Evolutionary conservation across 2,888 invertebrate species (phyloP), one percentile per base, ranked within the genome.

Genomic region (Mythimna vitellina): DNA sequence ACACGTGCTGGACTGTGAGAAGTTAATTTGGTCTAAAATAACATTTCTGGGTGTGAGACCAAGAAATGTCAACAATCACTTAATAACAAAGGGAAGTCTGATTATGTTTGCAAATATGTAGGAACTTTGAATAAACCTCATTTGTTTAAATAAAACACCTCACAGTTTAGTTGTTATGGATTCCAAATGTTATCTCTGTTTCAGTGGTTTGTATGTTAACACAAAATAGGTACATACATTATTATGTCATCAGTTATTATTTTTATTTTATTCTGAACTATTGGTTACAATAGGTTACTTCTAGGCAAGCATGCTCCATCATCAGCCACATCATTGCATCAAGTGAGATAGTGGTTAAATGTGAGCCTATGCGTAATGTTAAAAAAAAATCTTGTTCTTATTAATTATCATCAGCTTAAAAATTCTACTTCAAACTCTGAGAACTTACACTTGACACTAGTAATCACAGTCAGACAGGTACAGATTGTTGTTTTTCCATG

Each of bases 41-140:
- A 69, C 14, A 56, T 25, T 76, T 61, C 32, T 22, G 53, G 14
- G 5, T 35, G 4, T 57, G 57, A 35, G 57, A 57, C 32, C 32
- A 57, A 57, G 32, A 46, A n/a, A 35, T 49, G 57, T 32, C 65
- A 65, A 65, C 64, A 76, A 22, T 62, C 22, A 46, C n/a, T 17
- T 38, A 12, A 58, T 46, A 22, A 75, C 63, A 75, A 74, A 76
- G 70, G n/a, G 9, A 35, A 25, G 70, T n/a, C 51, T 67, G 42
- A 68, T 58, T 29, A 51, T 64, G 32, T 38, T 8, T 56, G 42
- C 25, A 51, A 51, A 49, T 42, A 57, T 32, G 35, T n/a, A 29
- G 9, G 9, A 38, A 51, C 38, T 38, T 20, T 69, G 12, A 58
- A 51, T 57, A 68, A 51, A 42, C 38, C 9, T 35, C 12, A 17